Conservation (phyloP, 1,140 invertebrate species). For the Nasonia vitripennis region DNA sequence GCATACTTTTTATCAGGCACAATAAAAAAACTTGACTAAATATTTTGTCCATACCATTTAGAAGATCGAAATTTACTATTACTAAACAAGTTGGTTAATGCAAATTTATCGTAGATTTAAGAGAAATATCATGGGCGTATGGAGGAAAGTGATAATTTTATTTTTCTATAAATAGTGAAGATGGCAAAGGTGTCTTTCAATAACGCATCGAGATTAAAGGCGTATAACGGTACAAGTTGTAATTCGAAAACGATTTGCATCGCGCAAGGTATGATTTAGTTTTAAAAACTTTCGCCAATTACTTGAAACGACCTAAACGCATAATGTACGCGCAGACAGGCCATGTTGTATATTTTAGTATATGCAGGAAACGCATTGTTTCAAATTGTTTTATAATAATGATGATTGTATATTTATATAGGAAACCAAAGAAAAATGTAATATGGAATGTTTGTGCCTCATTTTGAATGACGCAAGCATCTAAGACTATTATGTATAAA, state of each 20-base stretch:
- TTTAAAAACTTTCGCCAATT: constrained; percentile 43
- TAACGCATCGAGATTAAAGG: constrained; percentile 32
- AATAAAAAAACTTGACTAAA: constrained; percentile 51
- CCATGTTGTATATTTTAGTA: constrained; percentile 59
- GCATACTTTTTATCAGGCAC: constrained; percentile 46
- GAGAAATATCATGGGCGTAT: constrained; percentile 38
- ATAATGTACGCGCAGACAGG: constrained; percentile 43
- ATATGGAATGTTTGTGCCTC: constrained; percentile 61
- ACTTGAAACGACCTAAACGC: constrained; percentile 45
- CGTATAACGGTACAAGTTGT: constrained; percentile 44
- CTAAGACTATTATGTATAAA: constrained; percentile 44
- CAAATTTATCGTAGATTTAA: constrained; percentile 54
- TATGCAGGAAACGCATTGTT: constrained; percentile 53
- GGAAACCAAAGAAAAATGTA: constrained; percentile 61
- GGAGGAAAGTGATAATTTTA: constrained; percentile 54
- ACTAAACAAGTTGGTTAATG: constrained; percentile 40
- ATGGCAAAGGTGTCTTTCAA: constrained; percentile 47
- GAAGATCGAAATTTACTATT: constrained; percentile 42
- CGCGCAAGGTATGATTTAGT: constrained; percentile 18
- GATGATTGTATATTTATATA: constrained; percentile 59
- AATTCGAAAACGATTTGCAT: constrained; percentile 25
- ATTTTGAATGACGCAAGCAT: constrained; percentile 56
- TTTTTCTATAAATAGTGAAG: constrained; percentile 58
- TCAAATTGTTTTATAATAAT: constrained; percentile 62
- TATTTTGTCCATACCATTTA: constrained; percentile 47